phyloP scores from a whole-genome alignment of 2,113 vertebrate genomes.

The Peromyscus leucopus region DNA sequence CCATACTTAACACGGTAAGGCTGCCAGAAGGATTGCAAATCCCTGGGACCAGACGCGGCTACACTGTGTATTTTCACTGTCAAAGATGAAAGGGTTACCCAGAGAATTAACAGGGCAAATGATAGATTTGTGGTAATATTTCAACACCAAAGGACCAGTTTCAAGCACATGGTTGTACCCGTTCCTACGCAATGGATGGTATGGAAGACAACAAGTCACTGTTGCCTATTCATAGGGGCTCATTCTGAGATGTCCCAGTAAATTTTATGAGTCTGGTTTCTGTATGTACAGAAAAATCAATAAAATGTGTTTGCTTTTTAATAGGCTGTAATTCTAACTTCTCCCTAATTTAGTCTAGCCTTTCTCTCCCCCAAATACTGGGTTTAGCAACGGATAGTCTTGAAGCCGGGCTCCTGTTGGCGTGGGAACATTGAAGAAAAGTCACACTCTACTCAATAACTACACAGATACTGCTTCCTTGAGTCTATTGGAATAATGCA shows the following conservation, averaged over 20 bases:
- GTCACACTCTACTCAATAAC: slow-evolving; percentile 6
- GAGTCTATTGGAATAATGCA: neutral
- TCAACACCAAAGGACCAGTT: neutral
- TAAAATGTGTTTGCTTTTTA: slow-evolving; percentile 35
- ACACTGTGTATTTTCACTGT: neutral
- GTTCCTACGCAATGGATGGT: neutral
- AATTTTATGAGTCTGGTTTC: slow-evolving; percentile 46
- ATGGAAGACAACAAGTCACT: neutral
- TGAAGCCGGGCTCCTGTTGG: neutral
- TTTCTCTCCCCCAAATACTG: neutral
- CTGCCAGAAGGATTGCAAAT: neutral
- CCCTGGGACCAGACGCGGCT: neutral
- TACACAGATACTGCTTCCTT: neutral
- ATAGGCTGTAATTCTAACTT: slow-evolving; percentile 59
- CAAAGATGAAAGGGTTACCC: slow-evolving; percentile 24
- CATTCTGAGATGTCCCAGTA: neutral
- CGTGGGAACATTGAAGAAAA: slow-evolving; percentile 19
- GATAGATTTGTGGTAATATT: neutral
- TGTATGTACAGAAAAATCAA: slow-evolving; percentile 39
- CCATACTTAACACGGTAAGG: neutral
- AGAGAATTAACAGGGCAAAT: slow-evolving; percentile 31
- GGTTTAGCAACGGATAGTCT: neutral
- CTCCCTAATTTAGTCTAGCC: neutral
- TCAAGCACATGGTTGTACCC: neutral
- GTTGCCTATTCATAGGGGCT: neutral